Evolutionary conservation across 1,140 invertebrate species (phyloP).

Genomic region (Rhagoletis zephyria): DNA sequence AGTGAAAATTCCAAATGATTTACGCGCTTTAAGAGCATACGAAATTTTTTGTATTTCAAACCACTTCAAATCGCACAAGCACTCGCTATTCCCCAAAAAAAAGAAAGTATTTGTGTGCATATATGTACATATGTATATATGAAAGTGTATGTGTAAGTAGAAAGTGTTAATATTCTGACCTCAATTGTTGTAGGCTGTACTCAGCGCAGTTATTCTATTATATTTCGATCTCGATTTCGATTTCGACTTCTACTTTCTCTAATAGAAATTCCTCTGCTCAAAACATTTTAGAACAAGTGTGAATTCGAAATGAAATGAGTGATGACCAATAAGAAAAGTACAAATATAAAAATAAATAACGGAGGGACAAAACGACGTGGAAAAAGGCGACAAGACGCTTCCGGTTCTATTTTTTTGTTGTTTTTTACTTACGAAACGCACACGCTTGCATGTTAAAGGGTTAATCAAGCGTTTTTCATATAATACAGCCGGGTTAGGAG

Average conservation of each 20-base stretch:
- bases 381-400: slow-evolving; percentile 33
- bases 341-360: slow-evolving; percentile 21
- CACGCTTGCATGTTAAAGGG: slow-evolving; percentile 1
- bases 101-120: not conserved
- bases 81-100: not conserved
- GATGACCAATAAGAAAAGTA: not conserved
- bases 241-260: not conserved
- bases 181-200: too few species aligned
- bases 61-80: not conserved
- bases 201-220: too few species aligned
- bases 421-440: slow-evolving; percentile 29
- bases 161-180: not conserved
- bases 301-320: slow-evolving; percentile 14
- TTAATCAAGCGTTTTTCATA: slow-evolving; percentile 36
- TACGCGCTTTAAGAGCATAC: slow-evolving; percentile 4
- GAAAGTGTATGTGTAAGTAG: not conserved
- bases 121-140: not conserved
- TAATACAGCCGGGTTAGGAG: slow-evolving; percentile 45
- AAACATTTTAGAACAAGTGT: not conserved
- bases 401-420: not conserved
- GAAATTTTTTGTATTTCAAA: not conserved
- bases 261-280: not conserved
- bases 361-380: not conserved
- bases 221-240: not conserved
- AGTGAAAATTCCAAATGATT: not conserved